These are phyloP conservation scores for Drosophila emarginata DNA, from an alignment of 2,888 invertebrate species.

Conservation along the genomic window DNA sequence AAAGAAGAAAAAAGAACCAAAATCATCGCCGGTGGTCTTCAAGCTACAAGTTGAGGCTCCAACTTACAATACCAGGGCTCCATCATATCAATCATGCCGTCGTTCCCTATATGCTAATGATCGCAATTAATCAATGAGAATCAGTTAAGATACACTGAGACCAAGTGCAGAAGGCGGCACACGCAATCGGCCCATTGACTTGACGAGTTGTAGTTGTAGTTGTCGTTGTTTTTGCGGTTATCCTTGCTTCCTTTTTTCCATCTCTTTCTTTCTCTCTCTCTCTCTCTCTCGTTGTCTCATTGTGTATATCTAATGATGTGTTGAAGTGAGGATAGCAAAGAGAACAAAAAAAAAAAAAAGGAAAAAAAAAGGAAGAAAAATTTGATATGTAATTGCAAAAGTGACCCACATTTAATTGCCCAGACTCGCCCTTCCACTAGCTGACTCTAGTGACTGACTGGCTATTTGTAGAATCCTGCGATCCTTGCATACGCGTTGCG, in stretches of 20 bases:
- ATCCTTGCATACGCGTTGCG: not conserved
- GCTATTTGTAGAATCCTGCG: not conserved
- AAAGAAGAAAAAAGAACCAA: slow-evolving; percentile 7
- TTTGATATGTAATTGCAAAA: slow-evolving; percentile 51
- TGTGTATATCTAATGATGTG: slow-evolving; percentile 63
- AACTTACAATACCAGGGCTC: slow-evolving; percentile 8
- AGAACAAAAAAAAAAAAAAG: slow-evolving; percentile 22
- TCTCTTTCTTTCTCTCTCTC: not conserved
- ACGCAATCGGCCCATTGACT: slow-evolving; percentile 69
- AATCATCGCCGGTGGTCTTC: slow-evolving; percentile 53
- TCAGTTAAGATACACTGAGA: slow-evolving; percentile 59
- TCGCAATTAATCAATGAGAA: slow-evolving; percentile 75
- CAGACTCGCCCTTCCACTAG: slow-evolving; percentile 1
- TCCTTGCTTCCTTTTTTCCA: not conserved
- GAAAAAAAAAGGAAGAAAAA: slow-evolving; percentile 14
- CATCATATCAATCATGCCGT: slow-evolving; percentile 66
- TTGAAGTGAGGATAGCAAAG: slow-evolving; percentile 48
- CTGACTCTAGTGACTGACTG: not conserved
- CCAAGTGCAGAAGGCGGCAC: slow-evolving; percentile 28
- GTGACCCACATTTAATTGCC: slow-evolving; percentile 62
- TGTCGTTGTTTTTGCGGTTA: not conserved
- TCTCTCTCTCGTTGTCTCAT: not conserved
- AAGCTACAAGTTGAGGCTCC: slow-evolving; percentile 7
- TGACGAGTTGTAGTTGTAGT: not conserved
- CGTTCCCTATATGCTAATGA: slow-evolving; percentile 72